Evolutionary conservation across 1,140 invertebrate species (phyloP), one percentile per base, ranked within the genome.

Genomic region (Chironomus tepperi): DNA sequence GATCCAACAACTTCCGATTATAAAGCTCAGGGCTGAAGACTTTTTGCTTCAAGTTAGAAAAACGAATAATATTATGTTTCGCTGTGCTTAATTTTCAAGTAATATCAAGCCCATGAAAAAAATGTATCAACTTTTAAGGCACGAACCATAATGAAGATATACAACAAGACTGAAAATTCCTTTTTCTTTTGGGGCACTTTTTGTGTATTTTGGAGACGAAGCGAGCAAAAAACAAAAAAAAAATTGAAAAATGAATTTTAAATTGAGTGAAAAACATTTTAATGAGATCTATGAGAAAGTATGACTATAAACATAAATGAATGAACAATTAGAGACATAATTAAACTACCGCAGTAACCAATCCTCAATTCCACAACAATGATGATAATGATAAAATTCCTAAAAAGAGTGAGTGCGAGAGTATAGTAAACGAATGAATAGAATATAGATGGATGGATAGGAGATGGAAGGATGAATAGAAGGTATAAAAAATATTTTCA

Each of bases 301-400:
- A 57, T n/a, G 47, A 5, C 12, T 5, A 57, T 57, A 57, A 57
- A 57, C 24, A n/a, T 57, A n/a, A 57, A 57, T 57, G 47, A 57
- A 57, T 57, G 47, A 57, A 57, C 47, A 57, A 57, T 57, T 57
- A 57, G n/a, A 57, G 47, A 57, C 47, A 57, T 57, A 57, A 57
- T 57, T 57, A n/a, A 57, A n/a, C 47, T n/a, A 57, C 47, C 47
- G n/a, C 47, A 57, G 47, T n/a, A 47, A 57, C 47, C 47, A n/a
- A 57, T n/a, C 47, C 47, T 57, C 47, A 57, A 57, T 57, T 57
- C 47, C 47, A n/a, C 47, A 57, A 57, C 47, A 57, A 57, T 57
- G 47, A 57, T 57, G 47, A 57, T 57, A n/a, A 57, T 57, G 47
- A 57, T 57, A n/a, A 57, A 34, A 57, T 57, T 57, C 47, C 47